Conservation (phyloP, 37 sponge, comb jelly and placozoan genomes). For the Aphrocallistes beatrix region DNA sequence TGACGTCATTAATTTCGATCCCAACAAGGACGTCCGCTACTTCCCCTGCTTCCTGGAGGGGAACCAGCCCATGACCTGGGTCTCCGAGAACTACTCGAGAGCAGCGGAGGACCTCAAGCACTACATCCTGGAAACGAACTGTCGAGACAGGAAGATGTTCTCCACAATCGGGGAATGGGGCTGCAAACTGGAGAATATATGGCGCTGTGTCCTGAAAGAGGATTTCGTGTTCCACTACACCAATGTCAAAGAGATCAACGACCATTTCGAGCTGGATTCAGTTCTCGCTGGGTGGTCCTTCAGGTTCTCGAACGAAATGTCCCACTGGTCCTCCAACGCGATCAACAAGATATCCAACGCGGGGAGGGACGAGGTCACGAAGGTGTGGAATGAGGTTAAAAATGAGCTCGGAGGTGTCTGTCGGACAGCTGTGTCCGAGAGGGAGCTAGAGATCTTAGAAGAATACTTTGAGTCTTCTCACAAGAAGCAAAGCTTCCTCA, state of each 20-base stretch:
- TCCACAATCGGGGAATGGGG: not conserved
- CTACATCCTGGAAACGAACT: not conserved
- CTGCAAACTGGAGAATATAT: not conserved
- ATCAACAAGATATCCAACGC: not conserved
- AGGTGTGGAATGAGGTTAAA: not conserved
- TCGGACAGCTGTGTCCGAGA: not conserved
- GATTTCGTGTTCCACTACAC: slow-evolving; percentile 3
- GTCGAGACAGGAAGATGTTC: not conserved
- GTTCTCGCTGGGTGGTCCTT: not conserved
- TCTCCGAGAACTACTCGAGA: not conserved
- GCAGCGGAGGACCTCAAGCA: not conserved
- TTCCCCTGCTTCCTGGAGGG: not conserved
- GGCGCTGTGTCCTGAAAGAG: not conserved
- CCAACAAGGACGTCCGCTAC: not conserved
- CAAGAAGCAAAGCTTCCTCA: not conserved
- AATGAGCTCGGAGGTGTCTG: not conserved
- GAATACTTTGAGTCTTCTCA: slow-evolving; percentile 5
- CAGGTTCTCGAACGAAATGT: not conserved
- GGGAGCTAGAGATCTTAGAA: not conserved
- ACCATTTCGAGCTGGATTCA: not conserved
- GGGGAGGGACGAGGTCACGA: not conserved
- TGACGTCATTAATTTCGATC: not conserved
- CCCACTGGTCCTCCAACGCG: not conserved
- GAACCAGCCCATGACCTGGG: not conserved
- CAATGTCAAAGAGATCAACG: not conserved